A percentile compares a stretch with the other conserved stretches of the same genome.
phyloP scores from a whole-genome alignment of 2,888 invertebrate species.

The Acanthosoma haemorrhoidale region DNA sequence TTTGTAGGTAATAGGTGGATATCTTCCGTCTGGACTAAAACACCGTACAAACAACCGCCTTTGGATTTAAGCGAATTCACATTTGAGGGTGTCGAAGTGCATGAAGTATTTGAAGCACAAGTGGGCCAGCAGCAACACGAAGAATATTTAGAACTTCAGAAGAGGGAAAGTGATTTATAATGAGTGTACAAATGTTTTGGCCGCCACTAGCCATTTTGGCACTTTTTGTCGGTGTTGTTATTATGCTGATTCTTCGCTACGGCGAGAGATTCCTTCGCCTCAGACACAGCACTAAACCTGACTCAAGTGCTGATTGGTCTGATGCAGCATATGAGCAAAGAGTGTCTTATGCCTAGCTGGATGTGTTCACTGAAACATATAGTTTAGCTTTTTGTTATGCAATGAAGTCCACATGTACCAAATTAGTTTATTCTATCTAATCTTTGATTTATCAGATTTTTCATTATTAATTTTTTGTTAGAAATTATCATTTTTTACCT shows the following conservation, averaged over 20 bases:
- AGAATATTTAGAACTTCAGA: conserved; percentile 61
- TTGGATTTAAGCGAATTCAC: conserved; percentile 72
- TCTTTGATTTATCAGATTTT: too few species aligned
- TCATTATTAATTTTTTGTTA: too few species aligned
- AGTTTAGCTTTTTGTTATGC: too few species aligned
- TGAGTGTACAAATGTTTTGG: conserved; percentile 65
- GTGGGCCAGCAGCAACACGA: conserved; percentile 44
- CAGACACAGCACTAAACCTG: conserved; percentile 55
- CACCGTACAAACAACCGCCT: conserved; percentile 76
- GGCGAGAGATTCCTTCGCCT: conserved; percentile 67
- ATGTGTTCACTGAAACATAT: too few species aligned
- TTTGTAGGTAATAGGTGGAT: conserved; percentile 74
- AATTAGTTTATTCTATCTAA: too few species aligned
- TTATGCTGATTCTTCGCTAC: conserved; percentile 68
- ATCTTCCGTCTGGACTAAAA: conserved; percentile 75
- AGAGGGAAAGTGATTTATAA: conserved; percentile 77
- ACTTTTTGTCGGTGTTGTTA: conserved; percentile 64
- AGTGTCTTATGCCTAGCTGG: conserved; percentile 55
- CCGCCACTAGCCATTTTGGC: conserved; percentile 70
- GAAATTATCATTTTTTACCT: too few species aligned
- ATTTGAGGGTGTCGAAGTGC: conserved; percentile 43
- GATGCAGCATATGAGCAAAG: conserved; percentile 61
- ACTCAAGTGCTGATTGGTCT: conserved; percentile 53
- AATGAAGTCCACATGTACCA: too few species aligned
- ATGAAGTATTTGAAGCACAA: conserved; percentile 41